A percentile compares a stretch with the other conserved stretches of the same genome.
Conservation (phyloP, 2,888 invertebrate species). For the Stenodema calcarata region DNA sequence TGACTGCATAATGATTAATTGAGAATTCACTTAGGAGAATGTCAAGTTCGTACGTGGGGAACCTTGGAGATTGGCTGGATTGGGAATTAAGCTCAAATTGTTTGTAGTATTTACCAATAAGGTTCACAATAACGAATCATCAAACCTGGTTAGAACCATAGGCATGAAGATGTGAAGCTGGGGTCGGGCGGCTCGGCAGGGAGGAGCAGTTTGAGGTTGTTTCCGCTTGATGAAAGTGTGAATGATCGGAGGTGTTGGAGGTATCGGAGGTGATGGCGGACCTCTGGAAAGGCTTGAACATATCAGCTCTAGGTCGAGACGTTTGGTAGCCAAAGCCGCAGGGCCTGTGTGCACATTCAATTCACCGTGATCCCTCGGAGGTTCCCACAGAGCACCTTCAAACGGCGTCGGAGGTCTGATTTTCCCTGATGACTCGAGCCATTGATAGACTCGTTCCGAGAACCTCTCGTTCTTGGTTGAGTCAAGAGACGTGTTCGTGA, state of each 20-base stretch:
- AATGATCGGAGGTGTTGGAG: slow-evolving; percentile 1
- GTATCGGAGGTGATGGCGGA: not conserved
- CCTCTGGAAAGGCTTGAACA: not conserved
- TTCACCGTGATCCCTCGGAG: not conserved
- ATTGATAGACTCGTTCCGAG: slow-evolving; percentile 78
- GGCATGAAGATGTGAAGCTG: slow-evolving; percentile 81
- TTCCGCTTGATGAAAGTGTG: not conserved
- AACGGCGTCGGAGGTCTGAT: slow-evolving; percentile 45
- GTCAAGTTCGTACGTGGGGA: no score
- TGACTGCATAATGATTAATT: no score
- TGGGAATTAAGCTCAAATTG: not conserved
- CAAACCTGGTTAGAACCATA: slow-evolving; percentile 23
- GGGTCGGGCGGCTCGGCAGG: slow-evolving; percentile 56
- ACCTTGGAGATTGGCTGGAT: no score
- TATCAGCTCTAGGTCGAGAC: slow-evolving; percentile 28
- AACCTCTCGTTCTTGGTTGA: not conserved
- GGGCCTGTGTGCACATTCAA: slow-evolving; percentile 3
- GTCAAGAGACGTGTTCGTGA: slow-evolving; percentile 5
- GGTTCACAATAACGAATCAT: not conserved
- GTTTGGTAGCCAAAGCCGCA: slow-evolving; percentile 14
- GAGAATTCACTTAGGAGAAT: no score
- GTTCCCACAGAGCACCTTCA: slow-evolving; percentile 50
- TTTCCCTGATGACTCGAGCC: slow-evolving; percentile 67
- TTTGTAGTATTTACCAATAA: not conserved
- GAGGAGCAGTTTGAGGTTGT: not conserved